A percentile compares a stretch with the other conserved stretches of the same genome.
Conservation (phyloP, 2,888 invertebrate species). For the Melangyna quadrimaculata region DNA sequence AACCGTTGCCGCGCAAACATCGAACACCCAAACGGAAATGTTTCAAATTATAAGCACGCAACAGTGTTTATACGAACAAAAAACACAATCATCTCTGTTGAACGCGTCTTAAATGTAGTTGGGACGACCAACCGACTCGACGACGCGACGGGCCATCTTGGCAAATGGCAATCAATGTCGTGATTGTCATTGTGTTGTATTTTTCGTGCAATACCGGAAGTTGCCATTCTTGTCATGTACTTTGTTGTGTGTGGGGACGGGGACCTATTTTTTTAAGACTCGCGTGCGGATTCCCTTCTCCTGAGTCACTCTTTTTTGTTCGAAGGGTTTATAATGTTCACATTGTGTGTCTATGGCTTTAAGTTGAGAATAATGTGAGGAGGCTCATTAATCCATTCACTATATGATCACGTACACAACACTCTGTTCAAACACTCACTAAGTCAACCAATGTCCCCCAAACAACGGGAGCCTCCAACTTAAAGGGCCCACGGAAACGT, state of each 20-base stretch:
- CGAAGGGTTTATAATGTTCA: conserved; percentile 42
- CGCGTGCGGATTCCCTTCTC: conserved; percentile 65
- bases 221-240: conserved; percentile 73
- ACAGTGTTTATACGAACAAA: conserved; percentile 30
- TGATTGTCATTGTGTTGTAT: conserved; percentile 22
- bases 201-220: conserved; percentile 72
- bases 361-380: conserved; percentile 46
- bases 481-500: conserved; percentile 49
- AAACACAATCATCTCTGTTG: conserved; percentile 59
- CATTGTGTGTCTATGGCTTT: background rate
- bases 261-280: conserved; percentile 62
- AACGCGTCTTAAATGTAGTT: too few species aligned
- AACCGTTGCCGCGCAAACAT: conserved; percentile 67
- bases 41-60: conserved; percentile 72
- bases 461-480: conserved; percentile 57
- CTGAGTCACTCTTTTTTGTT: conserved; percentile 49
- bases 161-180: conserved; percentile 20
- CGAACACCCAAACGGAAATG: conserved; percentile 66
- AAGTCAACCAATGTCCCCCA: conserved; percentile 1
- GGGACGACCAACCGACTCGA: too few species aligned
- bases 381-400: conserved; percentile 59
- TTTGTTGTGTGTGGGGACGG: conserved; percentile 35
- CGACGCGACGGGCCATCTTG: conserved; percentile 15
- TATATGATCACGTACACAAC: conserved; percentile 63
- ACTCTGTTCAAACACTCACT: conserved; percentile 25